Evolutionary conservation across 2,888 invertebrate species (phyloP).

Genomic region (Dryadula phaetusa): DNA sequence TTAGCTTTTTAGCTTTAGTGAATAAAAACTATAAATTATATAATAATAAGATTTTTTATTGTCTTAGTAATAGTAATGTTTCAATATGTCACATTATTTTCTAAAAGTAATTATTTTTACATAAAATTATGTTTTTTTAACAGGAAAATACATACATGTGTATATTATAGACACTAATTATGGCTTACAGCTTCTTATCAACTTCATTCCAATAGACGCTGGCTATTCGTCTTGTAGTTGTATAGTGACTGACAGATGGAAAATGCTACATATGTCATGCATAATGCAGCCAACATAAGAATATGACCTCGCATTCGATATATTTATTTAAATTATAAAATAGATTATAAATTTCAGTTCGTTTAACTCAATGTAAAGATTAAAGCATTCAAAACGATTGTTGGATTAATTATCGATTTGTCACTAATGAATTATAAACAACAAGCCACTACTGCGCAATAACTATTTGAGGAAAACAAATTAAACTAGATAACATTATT

Average conservation of each 20-base stretch:
- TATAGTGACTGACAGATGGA: neutral
- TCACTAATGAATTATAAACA: constrained; percentile 38
- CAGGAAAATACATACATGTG: too few species aligned
- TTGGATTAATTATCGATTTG: constrained; percentile 40
- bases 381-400: constrained; percentile 15
- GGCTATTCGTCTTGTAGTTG: too few species aligned
- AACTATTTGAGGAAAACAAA: constrained; percentile 32
- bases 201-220: too few species aligned
- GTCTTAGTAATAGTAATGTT: too few species aligned
- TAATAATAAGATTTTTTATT: neutral
- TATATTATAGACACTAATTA: too few species aligned
- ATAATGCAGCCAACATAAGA: neutral
- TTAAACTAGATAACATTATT: constrained; percentile 32
- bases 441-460: constrained; percentile 38
- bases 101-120: too few species aligned
- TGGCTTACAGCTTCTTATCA: too few species aligned
- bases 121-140: too few species aligned
- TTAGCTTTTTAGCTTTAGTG: neutral
- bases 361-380: constrained; percentile 1
- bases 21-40: neutral
- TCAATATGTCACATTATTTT: too few species aligned
- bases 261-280: neutral
- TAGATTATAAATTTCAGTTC: constrained; percentile 4
- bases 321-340: neutral
- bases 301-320: neutral